Evolutionary conservation across 2,797 vertebrate species (phyloP).

Genomic region (Myiothlypis coronata): DNA sequence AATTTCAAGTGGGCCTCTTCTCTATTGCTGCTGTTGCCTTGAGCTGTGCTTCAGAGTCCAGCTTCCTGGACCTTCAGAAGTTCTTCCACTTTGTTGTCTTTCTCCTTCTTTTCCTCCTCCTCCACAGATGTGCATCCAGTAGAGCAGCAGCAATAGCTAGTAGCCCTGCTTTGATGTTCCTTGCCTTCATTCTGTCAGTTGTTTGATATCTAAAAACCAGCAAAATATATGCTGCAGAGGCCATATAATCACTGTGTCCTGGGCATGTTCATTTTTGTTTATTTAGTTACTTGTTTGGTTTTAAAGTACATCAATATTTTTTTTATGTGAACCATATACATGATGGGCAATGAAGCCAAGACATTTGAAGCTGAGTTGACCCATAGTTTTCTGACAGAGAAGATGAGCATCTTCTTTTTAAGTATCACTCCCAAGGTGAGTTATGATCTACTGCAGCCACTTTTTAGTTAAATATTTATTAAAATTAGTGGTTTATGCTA

Average conservation of each 20-base stretch:
- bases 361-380: neutral
- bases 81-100: neutral
- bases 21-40: neutral
- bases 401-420: neutral
- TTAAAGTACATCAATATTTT: neutral
- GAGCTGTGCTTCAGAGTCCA: neutral
- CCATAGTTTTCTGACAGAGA: neutral
- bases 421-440: neutral
- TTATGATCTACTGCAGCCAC: neutral
- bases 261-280: neutral
- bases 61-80: neutral
- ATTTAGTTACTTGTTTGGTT: neutral
- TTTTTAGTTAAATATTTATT: neutral
- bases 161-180: neutral
- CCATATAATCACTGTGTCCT: neutral
- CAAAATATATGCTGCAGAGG: neutral
- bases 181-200: neutral
- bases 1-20: neutral
- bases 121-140: neutral
- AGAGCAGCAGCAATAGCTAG: neutral
- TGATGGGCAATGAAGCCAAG: neutral
- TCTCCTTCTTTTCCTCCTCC: neutral
- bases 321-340: neutral
- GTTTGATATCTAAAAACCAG: neutral
- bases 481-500: neutral